A percentile compares a stretch with the other conserved stretches of the same genome.
Conservation (phyloP, 1,140 invertebrate species). For the Riptortus pedestris region DNA sequence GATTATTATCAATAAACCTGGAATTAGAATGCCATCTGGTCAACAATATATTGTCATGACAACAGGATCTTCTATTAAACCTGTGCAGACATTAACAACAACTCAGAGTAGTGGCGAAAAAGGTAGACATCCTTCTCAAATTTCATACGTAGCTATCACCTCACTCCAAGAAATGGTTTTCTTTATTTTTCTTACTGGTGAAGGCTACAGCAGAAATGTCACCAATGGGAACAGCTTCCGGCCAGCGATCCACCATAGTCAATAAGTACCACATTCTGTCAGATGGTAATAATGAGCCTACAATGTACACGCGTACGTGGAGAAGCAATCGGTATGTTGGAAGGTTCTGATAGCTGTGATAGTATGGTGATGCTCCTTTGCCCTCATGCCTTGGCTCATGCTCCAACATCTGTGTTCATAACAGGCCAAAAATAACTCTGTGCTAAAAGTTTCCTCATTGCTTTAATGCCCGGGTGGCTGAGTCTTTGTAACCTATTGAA, state of each 20-base stretch:
- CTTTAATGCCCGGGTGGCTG: neutral
- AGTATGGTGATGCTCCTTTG: neutral
- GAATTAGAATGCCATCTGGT: conserved; percentile 43
- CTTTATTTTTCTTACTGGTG: too few relatives aligned
- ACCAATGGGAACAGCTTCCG: neutral
- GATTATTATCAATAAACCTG: conserved; percentile 54
- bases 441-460: neutral
- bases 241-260: too few relatives aligned
- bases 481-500: too few relatives aligned
- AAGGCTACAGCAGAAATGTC: neutral
- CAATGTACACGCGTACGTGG: neutral
- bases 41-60: conserved; percentile 63
- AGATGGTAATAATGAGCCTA: neutral
- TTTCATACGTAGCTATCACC: too few relatives aligned
- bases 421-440: neutral
- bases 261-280: neutral
- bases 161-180: neutral
- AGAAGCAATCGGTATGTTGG: neutral
- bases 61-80: conserved; percentile 50
- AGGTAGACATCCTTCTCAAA: conserved; percentile 2
- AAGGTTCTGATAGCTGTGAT: neutral
- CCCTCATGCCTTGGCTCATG: neutral
- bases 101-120: neutral
- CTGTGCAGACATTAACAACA: conserved; percentile 51
- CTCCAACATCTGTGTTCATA: neutral